Percentiles rank a stretch among this genome's conserved stretches.
Evolutionary conservation across 1,140 invertebrate species (phyloP).

Genomic region (Ladona fulva): DNA sequence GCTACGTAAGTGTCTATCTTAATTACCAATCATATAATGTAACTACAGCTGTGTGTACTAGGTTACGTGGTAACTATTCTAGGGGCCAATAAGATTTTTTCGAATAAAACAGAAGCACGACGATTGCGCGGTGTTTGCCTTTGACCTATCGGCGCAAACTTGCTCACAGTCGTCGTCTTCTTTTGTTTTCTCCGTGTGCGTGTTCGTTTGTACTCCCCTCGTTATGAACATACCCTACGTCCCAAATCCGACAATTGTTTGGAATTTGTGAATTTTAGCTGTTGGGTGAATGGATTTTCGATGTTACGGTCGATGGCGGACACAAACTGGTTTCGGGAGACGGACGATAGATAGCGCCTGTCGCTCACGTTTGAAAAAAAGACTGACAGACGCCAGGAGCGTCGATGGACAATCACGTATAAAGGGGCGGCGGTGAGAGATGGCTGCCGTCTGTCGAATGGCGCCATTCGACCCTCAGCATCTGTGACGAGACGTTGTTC

Average conservation of each 20-base stretch:
- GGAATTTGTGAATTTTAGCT: neutral
- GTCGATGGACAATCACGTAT: neutral
- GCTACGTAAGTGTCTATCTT: slow-evolving; percentile 5
- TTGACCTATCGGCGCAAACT: neutral
- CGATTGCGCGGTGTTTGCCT: neutral
- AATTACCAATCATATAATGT: neutral
- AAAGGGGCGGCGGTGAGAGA: neutral
- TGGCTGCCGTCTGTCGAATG: neutral
- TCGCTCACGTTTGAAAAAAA: neutral
- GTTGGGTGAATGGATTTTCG: neutral
- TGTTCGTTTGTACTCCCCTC: neutral
- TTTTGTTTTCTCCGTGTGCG: neutral
- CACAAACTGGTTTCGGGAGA: neutral
- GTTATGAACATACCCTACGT: neutral
- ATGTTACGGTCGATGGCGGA: neutral
- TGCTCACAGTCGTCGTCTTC: neutral
- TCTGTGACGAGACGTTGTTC: neutral
- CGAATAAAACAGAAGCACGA: neutral
- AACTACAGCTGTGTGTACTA: slow-evolving; percentile 9
- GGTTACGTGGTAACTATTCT: slow-evolving; percentile 9
- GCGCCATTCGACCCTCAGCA: neutral
- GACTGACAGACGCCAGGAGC: neutral
- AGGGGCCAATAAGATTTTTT: slow-evolving; percentile 9
- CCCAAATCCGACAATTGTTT: neutral
- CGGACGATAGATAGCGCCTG: neutral